Evolutionary conservation across 1,140 invertebrate genomes (phyloP).

Genomic region (Psilanteris sp.): DNA sequence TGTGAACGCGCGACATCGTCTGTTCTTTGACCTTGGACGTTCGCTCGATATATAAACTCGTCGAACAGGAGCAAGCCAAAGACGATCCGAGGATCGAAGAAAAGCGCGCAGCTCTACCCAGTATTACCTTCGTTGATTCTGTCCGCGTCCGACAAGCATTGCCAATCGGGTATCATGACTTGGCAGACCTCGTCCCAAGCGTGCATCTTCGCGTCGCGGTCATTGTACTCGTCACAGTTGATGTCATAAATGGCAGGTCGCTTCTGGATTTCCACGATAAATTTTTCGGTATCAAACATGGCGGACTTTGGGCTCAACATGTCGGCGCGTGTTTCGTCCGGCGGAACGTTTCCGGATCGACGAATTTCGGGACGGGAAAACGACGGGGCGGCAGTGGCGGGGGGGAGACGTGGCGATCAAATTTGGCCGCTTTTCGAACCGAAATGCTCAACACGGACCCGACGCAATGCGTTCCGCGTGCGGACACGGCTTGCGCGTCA

Average conservation of each 20-base stretch:
- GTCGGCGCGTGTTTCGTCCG: conserved; percentile 4
- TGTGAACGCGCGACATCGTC: conserved; percentile 10
- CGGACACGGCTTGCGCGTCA: conserved; percentile 70
- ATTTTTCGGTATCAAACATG: conserved; percentile 75
- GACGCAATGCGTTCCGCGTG: conserved; percentile 61
- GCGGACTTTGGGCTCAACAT: conserved; percentile 33
- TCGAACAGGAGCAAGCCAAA: no score
- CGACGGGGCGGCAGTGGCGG: no score
- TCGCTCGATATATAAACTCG: conserved; percentile 21
- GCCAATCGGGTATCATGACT: conserved; percentile 73
- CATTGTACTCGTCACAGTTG: conserved; percentile 72
- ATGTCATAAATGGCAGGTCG: conserved; percentile 75
- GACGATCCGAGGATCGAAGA: no score
- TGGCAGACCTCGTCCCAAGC: conserved; percentile 76
- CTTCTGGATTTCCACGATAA: conserved; percentile 74
- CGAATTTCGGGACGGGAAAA: no score
- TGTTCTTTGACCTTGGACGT: conserved; percentile 31
- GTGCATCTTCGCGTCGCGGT: conserved; percentile 72
- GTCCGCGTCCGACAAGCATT: conserved; percentile 68
- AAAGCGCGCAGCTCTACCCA: background rate
- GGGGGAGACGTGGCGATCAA: no score
- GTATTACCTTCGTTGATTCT: conserved; percentile 73
- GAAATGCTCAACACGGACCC: no score
- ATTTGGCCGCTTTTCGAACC: no score
- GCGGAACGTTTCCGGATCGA: conserved; percentile 4